Evolutionary conservation across 2,888 invertebrate species (phyloP).

Genomic region (Hirtodrosophila trivittata): DNA sequence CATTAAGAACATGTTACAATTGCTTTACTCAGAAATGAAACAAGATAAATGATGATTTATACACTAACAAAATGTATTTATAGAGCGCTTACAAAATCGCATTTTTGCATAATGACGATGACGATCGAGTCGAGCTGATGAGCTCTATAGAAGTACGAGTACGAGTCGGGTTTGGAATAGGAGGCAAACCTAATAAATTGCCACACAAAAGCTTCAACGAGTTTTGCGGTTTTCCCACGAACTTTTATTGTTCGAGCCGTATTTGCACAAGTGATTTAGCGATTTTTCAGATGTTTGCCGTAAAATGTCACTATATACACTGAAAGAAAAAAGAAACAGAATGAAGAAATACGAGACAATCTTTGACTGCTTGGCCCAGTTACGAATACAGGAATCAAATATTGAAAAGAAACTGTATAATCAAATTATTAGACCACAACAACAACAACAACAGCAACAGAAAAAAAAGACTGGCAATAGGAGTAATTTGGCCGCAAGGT

Average conservation of each 20-base stretch:
- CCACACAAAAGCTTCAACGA: conserved; percentile 36
- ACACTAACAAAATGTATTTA: conserved; percentile 27
- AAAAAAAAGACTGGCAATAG: conserved; percentile 4
- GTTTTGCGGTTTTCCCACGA: conserved; percentile 64
- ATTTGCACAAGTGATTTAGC: conserved; percentile 50
- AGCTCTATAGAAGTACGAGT: conserved; percentile 17
- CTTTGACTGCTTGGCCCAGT: conserved; percentile 23
- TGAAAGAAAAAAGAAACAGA: conserved; percentile 23
- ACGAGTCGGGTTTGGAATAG: conserved; percentile 1
- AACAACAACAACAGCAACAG: conserved; percentile 3
- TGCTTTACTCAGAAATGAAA: conserved; percentile 23
- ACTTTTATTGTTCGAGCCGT: conserved; percentile 22
- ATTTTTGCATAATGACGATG: conserved; percentile 50
- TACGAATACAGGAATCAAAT: conserved; percentile 40
- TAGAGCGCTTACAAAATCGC: conserved; percentile 32
- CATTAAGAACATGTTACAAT: conserved; percentile 44
- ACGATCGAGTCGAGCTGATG: conserved; percentile 3
- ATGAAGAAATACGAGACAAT: neutral
- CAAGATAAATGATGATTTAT: conserved; percentile 43
- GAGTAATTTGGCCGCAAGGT: conserved; percentile 49
- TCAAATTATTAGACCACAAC: conserved; percentile 64
- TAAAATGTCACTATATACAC: conserved; percentile 45
- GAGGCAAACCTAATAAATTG: conserved; percentile 30
- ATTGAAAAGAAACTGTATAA: conserved; percentile 18
- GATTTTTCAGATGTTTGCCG: conserved; percentile 31